Evolutionary conservation across 1,140 invertebrate genomes (phyloP).

Genomic region (Homalodisca vitripennis): DNA sequence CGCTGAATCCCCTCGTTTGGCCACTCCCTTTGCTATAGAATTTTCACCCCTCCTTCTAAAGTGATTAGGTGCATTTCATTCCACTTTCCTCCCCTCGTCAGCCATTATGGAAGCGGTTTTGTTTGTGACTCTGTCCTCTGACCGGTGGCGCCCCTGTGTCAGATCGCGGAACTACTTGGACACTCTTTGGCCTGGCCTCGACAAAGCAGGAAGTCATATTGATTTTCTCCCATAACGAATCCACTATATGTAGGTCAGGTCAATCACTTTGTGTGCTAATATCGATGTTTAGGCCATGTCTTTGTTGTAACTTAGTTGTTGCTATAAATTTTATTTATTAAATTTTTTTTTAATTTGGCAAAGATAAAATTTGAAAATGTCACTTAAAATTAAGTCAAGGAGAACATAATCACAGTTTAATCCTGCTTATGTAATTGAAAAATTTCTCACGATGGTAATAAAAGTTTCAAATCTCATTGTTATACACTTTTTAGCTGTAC

Average conservation of each 20-base stretch:
- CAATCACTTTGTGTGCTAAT: background rate
- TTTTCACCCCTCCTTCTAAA: conserved; percentile 21
- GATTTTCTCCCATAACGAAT: background rate
- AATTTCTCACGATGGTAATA: too few species aligned
- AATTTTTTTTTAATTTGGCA: too few species aligned
- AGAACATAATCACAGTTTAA: too few species aligned
- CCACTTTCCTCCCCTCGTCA: conserved; percentile 18
- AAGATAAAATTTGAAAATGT: too few species aligned
- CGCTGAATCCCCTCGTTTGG: background rate
- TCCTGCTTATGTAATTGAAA: too few species aligned
- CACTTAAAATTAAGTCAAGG: too few species aligned
- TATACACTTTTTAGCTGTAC: too few species aligned
- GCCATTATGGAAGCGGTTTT: conserved; percentile 10
- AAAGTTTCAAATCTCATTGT: too few species aligned
- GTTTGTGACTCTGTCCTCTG: background rate
- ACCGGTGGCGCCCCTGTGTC: conserved; percentile 8
- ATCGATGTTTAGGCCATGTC: background rate
- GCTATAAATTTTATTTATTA: too few species aligned
- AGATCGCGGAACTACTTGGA: background rate
- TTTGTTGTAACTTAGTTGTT: too few species aligned
- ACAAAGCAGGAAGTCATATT: background rate
- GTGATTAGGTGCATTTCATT: conserved; percentile 14
- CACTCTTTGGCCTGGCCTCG: background rate
- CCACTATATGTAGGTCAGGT: background rate
- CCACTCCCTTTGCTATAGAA: background rate